These are phyloP conservation scores for Heteractis magnifica DNA, from an alignment of 92 coral and sea anemone genomes.

Conservation along the genomic window DNA sequence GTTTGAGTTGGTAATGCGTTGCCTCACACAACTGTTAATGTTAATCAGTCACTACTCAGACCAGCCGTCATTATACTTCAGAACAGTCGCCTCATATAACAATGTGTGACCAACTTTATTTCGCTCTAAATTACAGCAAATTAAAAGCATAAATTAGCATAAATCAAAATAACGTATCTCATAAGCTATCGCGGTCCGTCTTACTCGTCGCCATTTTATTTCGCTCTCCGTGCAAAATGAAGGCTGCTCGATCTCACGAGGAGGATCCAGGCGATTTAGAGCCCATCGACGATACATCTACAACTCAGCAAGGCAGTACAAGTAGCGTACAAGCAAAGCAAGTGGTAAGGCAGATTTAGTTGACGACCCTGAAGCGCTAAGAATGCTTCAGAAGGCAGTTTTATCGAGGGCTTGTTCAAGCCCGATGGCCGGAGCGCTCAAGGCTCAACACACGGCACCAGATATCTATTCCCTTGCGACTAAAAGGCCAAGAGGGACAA, in stretches of 20 bases:
- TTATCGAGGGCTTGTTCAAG: slow-evolving; percentile 25
- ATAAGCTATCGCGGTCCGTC: slow-evolving; percentile 20
- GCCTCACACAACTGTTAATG: too few relatives aligned
- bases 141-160: slow-evolving; percentile 36
- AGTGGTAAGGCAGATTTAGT: slow-evolving; percentile 41
- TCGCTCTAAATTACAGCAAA: slow-evolving; percentile 16
- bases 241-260: background rate
- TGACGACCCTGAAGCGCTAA: slow-evolving; percentile 49
- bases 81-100: background rate
- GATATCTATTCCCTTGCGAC: slow-evolving; percentile 37
- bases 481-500: slow-evolving; percentile 60
- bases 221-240: slow-evolving; percentile 47
- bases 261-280: slow-evolving; percentile 37
- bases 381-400: slow-evolving; percentile 39
- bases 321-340: slow-evolving; percentile 22
- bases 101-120: too few relatives aligned
- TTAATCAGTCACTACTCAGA: too few relatives aligned
- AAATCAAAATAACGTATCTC: slow-evolving; percentile 26
- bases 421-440: slow-evolving; percentile 49
- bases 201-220: slow-evolving; percentile 48
- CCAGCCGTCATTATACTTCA: slow-evolving; percentile 57
- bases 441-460: slow-evolving; percentile 46
- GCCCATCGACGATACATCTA: slow-evolving; percentile 18
- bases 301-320: background rate
- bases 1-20: too few relatives aligned